Conservation (phyloP, 2,888 invertebrate genomes). For the Cephus spinipes region DNA sequence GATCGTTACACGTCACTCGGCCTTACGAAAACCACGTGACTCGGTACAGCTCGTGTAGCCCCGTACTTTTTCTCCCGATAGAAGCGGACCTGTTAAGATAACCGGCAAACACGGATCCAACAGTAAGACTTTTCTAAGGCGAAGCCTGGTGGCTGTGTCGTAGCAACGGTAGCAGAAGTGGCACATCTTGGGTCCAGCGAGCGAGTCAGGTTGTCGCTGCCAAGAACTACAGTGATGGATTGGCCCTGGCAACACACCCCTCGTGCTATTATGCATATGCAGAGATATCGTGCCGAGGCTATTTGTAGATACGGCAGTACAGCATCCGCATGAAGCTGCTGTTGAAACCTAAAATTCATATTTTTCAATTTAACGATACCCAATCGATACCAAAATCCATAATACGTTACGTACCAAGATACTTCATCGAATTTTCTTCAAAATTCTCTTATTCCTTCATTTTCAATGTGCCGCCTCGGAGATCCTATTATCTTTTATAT, state of each 20-base stretch:
- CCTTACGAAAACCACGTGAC: background rate
- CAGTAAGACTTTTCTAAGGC: background rate
- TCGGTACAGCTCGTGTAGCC: background rate
- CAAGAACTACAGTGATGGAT: conserved; percentile 45
- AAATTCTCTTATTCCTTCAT: background rate
- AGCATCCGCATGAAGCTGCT: background rate
- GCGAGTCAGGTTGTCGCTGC: conserved; percentile 37
- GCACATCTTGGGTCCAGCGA: conserved; percentile 28
- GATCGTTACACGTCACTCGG: background rate
- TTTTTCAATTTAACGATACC: background rate
- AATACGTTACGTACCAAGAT: background rate
- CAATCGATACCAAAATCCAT: background rate
- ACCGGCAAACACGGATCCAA: background rate
- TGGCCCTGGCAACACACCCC: conserved; percentile 24
- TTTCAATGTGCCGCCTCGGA: background rate
- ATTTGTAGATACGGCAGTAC: background rate
- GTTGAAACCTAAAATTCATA: background rate
- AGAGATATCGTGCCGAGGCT: background rate
- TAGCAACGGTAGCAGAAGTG: conserved; percentile 35
- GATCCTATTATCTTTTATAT: background rate
- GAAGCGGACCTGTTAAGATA: background rate
- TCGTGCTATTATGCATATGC: conserved; percentile 22
- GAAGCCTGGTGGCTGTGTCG: conserved; percentile 1
- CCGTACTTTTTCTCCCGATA: background rate
- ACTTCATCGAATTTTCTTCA: background rate